Evolutionary conservation across 1,140 invertebrate species (phyloP).

Genomic region (Euschistus heros): DNA sequence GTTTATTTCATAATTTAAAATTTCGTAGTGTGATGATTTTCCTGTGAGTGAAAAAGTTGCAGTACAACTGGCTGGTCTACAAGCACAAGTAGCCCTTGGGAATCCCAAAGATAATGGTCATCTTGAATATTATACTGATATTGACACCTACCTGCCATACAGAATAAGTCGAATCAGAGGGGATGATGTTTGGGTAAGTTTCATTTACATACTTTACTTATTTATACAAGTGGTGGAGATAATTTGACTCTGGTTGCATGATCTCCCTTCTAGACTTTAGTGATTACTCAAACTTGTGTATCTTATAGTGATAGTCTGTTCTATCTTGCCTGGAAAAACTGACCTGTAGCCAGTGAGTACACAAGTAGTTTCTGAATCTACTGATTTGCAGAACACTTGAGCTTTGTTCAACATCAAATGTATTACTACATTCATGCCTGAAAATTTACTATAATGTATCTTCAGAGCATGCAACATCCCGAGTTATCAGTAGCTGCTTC

Average conservation of each 20-base stretch:
- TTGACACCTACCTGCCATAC: constrained; percentile 67
- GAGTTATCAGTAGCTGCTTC: too few species aligned
- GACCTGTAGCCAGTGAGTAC: too few species aligned
- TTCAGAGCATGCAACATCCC: too few species aligned
- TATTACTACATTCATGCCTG: too few species aligned
- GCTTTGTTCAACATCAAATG: too few species aligned
- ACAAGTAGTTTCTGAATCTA: not conserved
- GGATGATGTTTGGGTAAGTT: constrained; percentile 61
- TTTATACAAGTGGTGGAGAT: not conserved
- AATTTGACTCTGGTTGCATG: too few species aligned
- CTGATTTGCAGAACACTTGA: too few species aligned
- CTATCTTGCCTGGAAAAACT: too few species aligned
- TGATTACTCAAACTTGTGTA: too few species aligned
- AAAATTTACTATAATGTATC: too few species aligned
- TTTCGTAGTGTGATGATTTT: constrained; percentile 76
- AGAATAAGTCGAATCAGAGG: constrained; percentile 60
- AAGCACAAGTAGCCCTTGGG: constrained; percentile 84
- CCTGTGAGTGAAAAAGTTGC: constrained; percentile 90
- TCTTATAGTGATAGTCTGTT: too few species aligned
- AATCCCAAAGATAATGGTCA: constrained; percentile 63
- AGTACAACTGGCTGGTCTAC: constrained; percentile 81
- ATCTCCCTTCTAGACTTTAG: too few species aligned
- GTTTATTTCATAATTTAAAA: not conserved
- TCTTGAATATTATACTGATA: constrained; percentile 66
- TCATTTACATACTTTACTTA: not conserved